Evolutionary conservation across 2,113 vertebrate genomes (phyloP).

Genomic region (Bagarius yarrelli): DNA sequence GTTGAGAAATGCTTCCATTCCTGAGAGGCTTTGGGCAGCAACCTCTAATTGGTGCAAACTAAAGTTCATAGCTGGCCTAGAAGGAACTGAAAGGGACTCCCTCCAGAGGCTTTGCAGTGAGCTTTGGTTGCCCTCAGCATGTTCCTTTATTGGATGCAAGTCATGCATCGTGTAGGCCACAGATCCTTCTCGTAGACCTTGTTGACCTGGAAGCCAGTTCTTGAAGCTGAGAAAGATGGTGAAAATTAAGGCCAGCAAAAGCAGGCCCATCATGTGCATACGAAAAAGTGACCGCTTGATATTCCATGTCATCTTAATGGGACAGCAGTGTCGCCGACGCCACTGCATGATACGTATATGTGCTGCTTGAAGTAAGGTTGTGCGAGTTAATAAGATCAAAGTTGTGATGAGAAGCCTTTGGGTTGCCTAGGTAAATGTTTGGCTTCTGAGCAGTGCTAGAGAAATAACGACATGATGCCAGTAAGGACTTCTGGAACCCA

Average conservation of each 20-base stretch:
- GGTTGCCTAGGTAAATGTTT: conserved; percentile 57
- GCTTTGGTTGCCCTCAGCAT: conserved; percentile 83
- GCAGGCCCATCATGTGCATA: conserved; percentile 84
- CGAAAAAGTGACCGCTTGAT: conserved; percentile 90
- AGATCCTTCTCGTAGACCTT: conserved; percentile 84
- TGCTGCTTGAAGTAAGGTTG: conserved; percentile 70
- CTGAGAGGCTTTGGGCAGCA: conserved; percentile 68
- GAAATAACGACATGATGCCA: conserved; percentile 50
- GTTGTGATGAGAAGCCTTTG: conserved; percentile 67
- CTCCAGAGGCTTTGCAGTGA: conserved; percentile 82
- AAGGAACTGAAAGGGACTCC: conserved; percentile 76
- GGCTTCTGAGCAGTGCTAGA: conserved; percentile 74
- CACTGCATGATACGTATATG: conserved; percentile 94
- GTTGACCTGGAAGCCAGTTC: conserved; percentile 86
- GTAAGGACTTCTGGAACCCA: conserved; percentile 51
- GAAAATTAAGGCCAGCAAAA: conserved; percentile 89
- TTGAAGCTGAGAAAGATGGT: conserved; percentile 87
- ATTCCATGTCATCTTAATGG: conserved; percentile 94
- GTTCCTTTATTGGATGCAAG: conserved; percentile 80
- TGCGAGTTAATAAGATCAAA: conserved; percentile 67
- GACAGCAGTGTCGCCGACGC: conserved; percentile 93
- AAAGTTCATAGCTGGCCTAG: conserved; percentile 78
- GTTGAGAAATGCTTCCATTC: conserved; percentile 86
- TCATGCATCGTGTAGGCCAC: conserved; percentile 87
- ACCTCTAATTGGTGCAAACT: conserved; percentile 81